Evolutionary conservation across 2,888 invertebrate genomes (phyloP).

Genomic region (Melinopterus prodromus): DNA sequence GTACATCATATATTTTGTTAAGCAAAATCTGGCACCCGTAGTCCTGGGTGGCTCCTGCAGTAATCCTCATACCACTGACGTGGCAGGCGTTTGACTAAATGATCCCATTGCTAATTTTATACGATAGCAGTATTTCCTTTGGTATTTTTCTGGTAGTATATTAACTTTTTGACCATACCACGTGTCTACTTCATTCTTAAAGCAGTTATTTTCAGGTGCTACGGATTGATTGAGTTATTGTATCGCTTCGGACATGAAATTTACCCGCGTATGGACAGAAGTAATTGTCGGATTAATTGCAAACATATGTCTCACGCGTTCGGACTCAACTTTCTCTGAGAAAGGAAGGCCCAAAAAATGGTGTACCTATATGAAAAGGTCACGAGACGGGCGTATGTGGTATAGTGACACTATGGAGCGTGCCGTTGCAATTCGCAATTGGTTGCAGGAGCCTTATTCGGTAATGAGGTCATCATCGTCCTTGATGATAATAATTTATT

Average conservation of each 20-base stretch:
- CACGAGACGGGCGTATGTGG: not conserved
- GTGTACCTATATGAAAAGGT: not conserved
- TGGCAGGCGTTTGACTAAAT: no score
- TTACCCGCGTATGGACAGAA: constrained; percentile 6
- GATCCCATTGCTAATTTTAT: no score
- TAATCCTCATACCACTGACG: no score
- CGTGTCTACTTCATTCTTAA: not conserved
- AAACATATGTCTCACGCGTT: constrained; percentile 12
- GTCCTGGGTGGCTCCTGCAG: no score
- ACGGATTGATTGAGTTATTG: constrained; percentile 20
- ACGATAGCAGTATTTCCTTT: no score
- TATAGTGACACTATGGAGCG: not conserved
- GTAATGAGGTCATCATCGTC: constrained; percentile 15
- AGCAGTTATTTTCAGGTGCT: constrained; percentile 10
- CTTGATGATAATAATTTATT: not conserved
- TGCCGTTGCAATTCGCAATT: not conserved
- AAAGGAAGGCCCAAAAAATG: not conserved
- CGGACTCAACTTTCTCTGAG: constrained; percentile 8
- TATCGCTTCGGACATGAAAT: not conserved
- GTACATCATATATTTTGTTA: no score
- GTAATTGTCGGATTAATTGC: constrained; percentile 25
- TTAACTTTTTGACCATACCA: not conserved
- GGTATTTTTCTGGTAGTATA: not conserved
- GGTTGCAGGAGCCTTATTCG: constrained; percentile 16
- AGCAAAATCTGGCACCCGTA: no score